Conservation (phyloP, 2,888 invertebrate genomes). For the Chirona hameri region DNA sequence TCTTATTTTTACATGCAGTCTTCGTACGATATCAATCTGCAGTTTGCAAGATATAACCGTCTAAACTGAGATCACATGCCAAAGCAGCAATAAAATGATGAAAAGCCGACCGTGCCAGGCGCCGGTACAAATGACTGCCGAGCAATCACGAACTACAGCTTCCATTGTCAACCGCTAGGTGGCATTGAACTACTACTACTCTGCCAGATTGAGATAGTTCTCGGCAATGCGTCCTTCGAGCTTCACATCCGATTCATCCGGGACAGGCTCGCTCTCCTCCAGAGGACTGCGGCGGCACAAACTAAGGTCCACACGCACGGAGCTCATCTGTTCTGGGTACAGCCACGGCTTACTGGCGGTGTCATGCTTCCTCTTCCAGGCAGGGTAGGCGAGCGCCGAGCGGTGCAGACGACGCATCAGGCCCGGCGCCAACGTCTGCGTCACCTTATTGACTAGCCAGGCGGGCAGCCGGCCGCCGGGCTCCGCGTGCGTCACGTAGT, state of each 20-base stretch:
- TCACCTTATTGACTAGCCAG: slow-evolving; percentile 84
- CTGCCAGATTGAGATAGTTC: not conserved
- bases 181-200: not conserved
- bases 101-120: too few relatives aligned
- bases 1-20: too few relatives aligned
- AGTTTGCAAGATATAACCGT: too few relatives aligned
- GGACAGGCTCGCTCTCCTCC: not conserved
- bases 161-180: not conserved
- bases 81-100: too few relatives aligned
- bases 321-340: not conserved
- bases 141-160: not conserved
- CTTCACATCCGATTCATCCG: not conserved
- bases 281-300: not conserved
- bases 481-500: slow-evolving; percentile 85
- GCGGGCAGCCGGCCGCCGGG: slow-evolving; percentile 81
- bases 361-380: not conserved
- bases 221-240: not conserved
- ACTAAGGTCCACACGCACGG: not conserved
- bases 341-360: not conserved
- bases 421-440: slow-evolving; percentile 75
- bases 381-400: not conserved
- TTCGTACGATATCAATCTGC: too few relatives aligned
- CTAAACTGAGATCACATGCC: too few relatives aligned
- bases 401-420: not conserved
- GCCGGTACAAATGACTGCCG: too few relatives aligned